These are phyloP conservation scores for Esperia sulphurella DNA, from an alignment of 2,888 invertebrate genomes.

Conservation along the genomic window DNA sequence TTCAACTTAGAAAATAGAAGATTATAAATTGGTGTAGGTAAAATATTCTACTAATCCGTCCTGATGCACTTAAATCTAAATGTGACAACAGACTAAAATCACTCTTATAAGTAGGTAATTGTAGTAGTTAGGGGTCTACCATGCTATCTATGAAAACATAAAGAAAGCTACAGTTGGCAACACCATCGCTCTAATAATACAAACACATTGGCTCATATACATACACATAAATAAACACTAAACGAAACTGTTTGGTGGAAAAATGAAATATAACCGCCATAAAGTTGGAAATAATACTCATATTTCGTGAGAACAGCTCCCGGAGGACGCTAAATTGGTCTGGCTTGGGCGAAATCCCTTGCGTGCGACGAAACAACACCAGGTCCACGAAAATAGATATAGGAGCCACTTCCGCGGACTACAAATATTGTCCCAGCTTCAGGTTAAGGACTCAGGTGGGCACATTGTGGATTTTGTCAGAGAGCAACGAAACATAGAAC, in stretches of 20 bases:
- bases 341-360: not conserved
- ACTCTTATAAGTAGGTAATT: too few relatives aligned
- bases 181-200: conserved; percentile 12
- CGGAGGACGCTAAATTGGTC: conserved; percentile 14
- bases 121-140: too few relatives aligned
- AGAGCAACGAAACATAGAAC: too few relatives aligned
- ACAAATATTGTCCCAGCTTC: not conserved
- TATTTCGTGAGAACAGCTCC: conserved; percentile 43
- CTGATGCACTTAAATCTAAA: too few relatives aligned
- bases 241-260: conserved; percentile 28
- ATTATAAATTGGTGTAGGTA: too few relatives aligned
- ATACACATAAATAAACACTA: conserved; percentile 28
- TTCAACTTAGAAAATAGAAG: too few relatives aligned
- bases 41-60: too few relatives aligned
- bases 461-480: too few relatives aligned
- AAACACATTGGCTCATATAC: conserved; percentile 19
- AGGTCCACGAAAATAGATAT: too few relatives aligned
- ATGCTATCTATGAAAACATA: too few relatives aligned
- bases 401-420: not conserved
- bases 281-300: conserved; percentile 45
- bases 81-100: too few relatives aligned
- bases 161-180: not conserved
- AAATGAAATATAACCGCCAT: conserved; percentile 46
- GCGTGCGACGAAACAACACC: not conserved
- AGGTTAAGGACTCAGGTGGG: too few relatives aligned